Percentiles rank a stretch among this genome's conserved stretches.
Conservation (phyloP, 2,113 vertebrate species). For the Nycticebus coucang region DNA sequence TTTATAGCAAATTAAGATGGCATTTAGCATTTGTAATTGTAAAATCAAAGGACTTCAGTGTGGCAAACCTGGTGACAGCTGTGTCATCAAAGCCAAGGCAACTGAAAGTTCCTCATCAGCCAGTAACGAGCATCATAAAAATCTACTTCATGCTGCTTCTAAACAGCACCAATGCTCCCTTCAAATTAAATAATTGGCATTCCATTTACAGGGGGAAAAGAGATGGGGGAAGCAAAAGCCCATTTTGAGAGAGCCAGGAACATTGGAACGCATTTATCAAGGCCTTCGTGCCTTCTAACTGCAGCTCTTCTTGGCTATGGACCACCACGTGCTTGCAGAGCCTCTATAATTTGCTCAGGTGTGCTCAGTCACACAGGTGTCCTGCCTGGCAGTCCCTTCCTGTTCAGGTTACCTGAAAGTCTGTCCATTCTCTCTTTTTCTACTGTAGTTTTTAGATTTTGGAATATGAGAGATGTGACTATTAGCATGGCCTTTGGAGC, state of each 20-base stretch:
- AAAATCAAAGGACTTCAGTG: not conserved
- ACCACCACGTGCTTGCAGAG: not conserved
- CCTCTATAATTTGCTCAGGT: not conserved
- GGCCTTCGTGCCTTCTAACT: not conserved
- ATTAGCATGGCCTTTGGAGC: not conserved
- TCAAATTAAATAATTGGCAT: constrained; percentile 11
- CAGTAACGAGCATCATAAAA: not conserved
- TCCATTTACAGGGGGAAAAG: constrained; percentile 7
- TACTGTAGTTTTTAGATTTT: not conserved
- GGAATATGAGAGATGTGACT: not conserved
- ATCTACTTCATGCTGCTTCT: constrained; percentile 41
- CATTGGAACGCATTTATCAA: not conserved
- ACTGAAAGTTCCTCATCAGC: not conserved
- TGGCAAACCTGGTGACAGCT: constrained; percentile 5
- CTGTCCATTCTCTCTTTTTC: not conserved
- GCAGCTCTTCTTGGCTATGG: not conserved
- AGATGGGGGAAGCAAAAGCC: not conserved
- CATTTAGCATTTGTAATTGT: not conserved
- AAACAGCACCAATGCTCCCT: not conserved
- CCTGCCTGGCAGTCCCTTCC: not conserved
- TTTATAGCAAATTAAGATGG: not conserved
- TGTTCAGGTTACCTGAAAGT: not conserved
- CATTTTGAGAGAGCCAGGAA: not conserved
- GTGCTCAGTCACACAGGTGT: too few relatives aligned
- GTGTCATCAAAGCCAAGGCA: constrained; percentile 1